Evolutionary conservation across 2,797 vertebrate genomes (phyloP).

Genomic region (Hylomyscus alleni): DNA sequence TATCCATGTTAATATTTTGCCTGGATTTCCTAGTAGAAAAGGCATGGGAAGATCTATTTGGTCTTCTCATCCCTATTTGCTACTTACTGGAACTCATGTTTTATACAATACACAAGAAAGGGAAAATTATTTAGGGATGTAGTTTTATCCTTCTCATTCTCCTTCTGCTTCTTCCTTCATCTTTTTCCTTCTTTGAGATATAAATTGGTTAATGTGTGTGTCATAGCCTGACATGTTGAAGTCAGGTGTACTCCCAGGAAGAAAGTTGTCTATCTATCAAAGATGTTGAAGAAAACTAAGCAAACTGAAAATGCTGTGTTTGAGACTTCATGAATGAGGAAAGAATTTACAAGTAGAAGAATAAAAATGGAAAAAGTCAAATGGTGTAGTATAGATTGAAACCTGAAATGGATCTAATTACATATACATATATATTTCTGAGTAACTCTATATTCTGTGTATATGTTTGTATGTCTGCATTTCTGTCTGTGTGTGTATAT

Average conservation of each 20-base stretch:
- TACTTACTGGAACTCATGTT: background rate
- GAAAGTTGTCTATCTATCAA: background rate
- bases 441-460: background rate
- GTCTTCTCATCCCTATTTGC: background rate
- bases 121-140: background rate
- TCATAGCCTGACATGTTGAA: background rate
- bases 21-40: background rate
- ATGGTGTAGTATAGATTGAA: background rate
- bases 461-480: background rate
- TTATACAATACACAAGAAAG: background rate
- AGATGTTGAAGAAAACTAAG: background rate
- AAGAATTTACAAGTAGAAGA: background rate
- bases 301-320: background rate
- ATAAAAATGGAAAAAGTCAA: background rate
- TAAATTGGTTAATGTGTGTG: background rate
- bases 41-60: background rate
- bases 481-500: background rate
- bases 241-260: background rate
- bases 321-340: background rate
- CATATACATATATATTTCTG: background rate
- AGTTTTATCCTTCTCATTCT: background rate
- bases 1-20: background rate
- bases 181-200: background rate
- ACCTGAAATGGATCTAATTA: background rate
- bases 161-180: background rate